phyloP scores from a whole-genome alignment of 2,888 invertebrate genomes.

The Petrophora chlorosata region DNA sequence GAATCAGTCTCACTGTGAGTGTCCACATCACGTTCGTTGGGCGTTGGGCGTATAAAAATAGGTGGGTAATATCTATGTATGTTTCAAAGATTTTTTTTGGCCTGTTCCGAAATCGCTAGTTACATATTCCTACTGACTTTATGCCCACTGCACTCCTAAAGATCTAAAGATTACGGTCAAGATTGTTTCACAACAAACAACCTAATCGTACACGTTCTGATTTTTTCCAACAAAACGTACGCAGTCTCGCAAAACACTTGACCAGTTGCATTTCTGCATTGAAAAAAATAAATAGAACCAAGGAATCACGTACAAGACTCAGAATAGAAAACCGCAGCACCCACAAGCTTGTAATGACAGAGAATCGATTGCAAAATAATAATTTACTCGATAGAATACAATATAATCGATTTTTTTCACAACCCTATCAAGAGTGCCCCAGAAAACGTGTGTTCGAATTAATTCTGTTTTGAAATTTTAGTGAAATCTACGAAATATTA shows the following conservation, averaged over 20 bases:
- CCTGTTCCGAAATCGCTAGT: too few relatives aligned
- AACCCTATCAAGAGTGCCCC: slow-evolving; percentile 61
- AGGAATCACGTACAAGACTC: slow-evolving; percentile 74
- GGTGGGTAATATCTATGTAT: too few relatives aligned
- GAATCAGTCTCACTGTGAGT: too few relatives aligned
- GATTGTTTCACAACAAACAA: slow-evolving; percentile 30
- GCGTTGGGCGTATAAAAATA: too few relatives aligned
- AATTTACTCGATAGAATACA: slow-evolving; percentile 73
- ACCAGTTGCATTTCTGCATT: slow-evolving; percentile 49
- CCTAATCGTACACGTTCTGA: slow-evolving; percentile 59
- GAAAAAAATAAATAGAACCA: slow-evolving; percentile 58
- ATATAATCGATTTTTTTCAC: slow-evolving; percentile 69
- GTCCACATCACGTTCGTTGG: too few relatives aligned
- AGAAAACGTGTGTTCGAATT: slow-evolving; percentile 67
- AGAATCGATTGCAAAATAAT: slow-evolving; percentile 77
- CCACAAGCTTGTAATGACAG: slow-evolving; percentile 73
- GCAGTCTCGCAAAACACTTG: slow-evolving; percentile 66
- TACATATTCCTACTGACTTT: too few relatives aligned
- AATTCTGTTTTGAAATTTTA: slow-evolving; percentile 74
- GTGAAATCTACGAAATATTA: slow-evolving; percentile 76
- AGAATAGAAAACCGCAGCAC: slow-evolving; percentile 75
- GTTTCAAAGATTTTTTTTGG: too few relatives aligned
- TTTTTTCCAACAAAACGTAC: slow-evolving; percentile 64
- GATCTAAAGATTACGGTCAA: slow-evolving; percentile 27
- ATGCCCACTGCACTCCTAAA: too few relatives aligned